Base-by-base conservation (phyloP, 2,888 invertebrate genomes). In the Ectemnius cavifrons region DNA sequence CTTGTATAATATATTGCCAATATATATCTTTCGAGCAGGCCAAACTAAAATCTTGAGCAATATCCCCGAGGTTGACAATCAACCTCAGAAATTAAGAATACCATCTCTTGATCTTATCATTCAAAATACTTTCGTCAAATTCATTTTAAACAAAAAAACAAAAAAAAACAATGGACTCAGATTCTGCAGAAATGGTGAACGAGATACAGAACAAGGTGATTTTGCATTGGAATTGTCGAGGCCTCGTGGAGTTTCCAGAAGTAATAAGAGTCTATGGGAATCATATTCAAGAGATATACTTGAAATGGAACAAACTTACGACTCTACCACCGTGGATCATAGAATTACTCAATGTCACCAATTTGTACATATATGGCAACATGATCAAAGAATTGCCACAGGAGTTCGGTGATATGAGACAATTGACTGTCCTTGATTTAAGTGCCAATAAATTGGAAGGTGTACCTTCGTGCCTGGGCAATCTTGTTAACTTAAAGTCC, bases 211-310 rank as follows among this genome's bases (percentile, higher is more conserved):
- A 82, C 47, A 91, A 91, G 77, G 77, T 81, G 68, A 90, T 91
- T 74, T 83, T 91, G 11, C 91, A 91, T 70, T 91, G 91, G 91
- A 91, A 91, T 80, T 91, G 89, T 78, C 86, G 91, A 11, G 89
- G 87, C 64, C 84, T 91, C 14, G 70, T 70, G 5, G 80, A 88
- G 70, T 78, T 91, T 58, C 91, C 91, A 28, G 84, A 86, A 28
- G 88, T 85, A 13, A 77, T 91, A 64, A 84, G 87, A 68, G 69
- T 74, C 20, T 81, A 86, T 59, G 91, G 90, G 1, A 73, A 75
- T 37, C 85, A 91, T 37, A 81, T 91, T 5, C 79, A 87, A 72
- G 91, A 91, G 64, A 87, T 91, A 56, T 91, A 91, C 80, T 79
- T 91, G 2, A 91, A 91, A 66, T 88, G 89, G 81, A 91, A 91